Evolutionary conservation across 1,140 invertebrate genomes (phyloP).

Genomic region (Pseudomyrmex flavicornis): DNA sequence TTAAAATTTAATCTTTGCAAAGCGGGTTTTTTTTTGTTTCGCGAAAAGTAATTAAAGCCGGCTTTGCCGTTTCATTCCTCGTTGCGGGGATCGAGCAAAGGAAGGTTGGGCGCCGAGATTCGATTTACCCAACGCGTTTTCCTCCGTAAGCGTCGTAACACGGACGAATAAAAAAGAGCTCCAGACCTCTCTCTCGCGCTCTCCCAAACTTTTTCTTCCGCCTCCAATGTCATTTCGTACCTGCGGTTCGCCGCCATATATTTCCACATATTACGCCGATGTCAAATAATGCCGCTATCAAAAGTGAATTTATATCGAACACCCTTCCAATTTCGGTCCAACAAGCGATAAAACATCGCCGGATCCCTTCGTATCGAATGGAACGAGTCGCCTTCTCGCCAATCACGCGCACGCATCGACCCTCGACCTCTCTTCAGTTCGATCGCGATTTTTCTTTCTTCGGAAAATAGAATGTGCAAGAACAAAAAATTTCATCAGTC

Average conservation of each 20-base stretch:
- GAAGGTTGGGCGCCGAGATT: slow-evolving; percentile 41
- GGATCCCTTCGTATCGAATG: slow-evolving; percentile 1
- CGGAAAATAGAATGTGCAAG: background rate
- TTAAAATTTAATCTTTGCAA: slow-evolving; percentile 73
- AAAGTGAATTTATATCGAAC: slow-evolving; percentile 65
- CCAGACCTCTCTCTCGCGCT: background rate
- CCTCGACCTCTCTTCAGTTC: background rate
- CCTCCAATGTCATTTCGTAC: slow-evolving; percentile 33
- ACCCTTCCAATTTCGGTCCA: slow-evolving; percentile 55
- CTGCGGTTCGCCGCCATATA: slow-evolving; percentile 42
- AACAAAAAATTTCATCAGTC: slow-evolving; percentile 45
- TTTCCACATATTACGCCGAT: slow-evolving; percentile 65
- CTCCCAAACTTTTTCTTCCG: slow-evolving; percentile 57
- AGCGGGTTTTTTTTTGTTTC: slow-evolving; percentile 64
- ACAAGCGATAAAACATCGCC: slow-evolving; percentile 62
- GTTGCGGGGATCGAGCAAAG: slow-evolving; percentile 3
- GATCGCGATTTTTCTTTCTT: background rate
- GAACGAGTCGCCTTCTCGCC: slow-evolving; percentile 57
- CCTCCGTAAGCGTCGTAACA: slow-evolving; percentile 57
- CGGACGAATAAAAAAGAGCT: slow-evolving; percentile 63
- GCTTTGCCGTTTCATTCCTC: slow-evolving; percentile 53
- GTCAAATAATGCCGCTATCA: slow-evolving; percentile 70
- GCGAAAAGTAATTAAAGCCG: slow-evolving; percentile 70
- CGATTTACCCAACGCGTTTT: slow-evolving; percentile 62
- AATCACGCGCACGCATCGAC: slow-evolving; percentile 55